phyloP scores from a whole-genome alignment of 2,797 vertebrate species.

The Poeciliopsis gracilis region DNA sequence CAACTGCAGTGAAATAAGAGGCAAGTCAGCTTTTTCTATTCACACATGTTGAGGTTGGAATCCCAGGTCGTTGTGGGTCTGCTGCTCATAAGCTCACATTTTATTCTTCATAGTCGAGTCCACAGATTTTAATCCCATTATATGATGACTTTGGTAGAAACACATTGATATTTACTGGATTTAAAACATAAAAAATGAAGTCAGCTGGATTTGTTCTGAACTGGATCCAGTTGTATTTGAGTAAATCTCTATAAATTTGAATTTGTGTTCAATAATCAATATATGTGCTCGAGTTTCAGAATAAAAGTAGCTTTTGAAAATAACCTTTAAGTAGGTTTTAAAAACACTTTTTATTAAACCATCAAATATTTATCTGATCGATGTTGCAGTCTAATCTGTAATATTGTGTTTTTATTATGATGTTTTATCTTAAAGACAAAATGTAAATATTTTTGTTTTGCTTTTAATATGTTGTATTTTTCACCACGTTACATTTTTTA shows the following conservation, averaged over 20 bases:
- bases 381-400: not conserved
- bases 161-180: not conserved
- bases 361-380: not conserved
- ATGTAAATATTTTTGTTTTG: no score
- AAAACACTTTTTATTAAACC: not conserved
- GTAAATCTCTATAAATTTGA: not conserved
- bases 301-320: not conserved
- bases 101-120: not conserved
- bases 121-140: not conserved
- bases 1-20: not conserved
- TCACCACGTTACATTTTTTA: no score
- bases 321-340: not conserved
- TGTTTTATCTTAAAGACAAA: no score
- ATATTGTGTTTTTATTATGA: not conserved
- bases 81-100: not conserved
- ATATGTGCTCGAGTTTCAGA: not conserved
- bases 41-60: conserved; percentile 2
- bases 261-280: not conserved
- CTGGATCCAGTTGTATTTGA: not conserved
- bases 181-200: not conserved
- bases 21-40: not conserved
- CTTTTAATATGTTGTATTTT: no score
- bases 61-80: not conserved
- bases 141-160: not conserved
- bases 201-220: not conserved